Evolutionary conservation across 2,113 vertebrate genomes (phyloP), one percentile per base, ranked within the genome.

Genomic region (Plotosus lineatus): DNA sequence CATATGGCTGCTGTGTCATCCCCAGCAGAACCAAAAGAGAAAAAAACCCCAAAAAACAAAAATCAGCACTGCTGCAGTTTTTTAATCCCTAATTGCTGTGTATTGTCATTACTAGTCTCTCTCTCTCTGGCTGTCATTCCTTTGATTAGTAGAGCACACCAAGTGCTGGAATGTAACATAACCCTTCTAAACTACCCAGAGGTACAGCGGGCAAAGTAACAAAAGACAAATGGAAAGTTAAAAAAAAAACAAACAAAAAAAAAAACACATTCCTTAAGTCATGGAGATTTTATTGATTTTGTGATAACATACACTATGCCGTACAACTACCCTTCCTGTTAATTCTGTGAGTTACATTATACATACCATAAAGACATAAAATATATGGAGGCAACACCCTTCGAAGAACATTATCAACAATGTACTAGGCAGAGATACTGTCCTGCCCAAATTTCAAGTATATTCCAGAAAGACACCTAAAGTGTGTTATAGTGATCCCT

Each of bases 1-100:
- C 63, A 68, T 68, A 68, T 26, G 65, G 65, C 23, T n/a, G 40
- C 63, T 66, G 63, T 23, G 21, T 42, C 63, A 66, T 42, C 63
- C 63, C n/a, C 63, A n/a, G 63, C 36, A n/a, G 36, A 9, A n/a
- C 36, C 31, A 36, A 15, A 14, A 6, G 36, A 3, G 17, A 11
- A 2, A 3, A 0, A 9, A 9, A n/a, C n/a, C n/a, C n/a, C n/a
- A 63, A 21, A 23, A 11, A 65, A 36, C 31, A n/a, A n/a, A n/a
- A n/a, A n/a, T n/a, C n/a, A n/a, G n/a, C 60, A 19, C 6, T 0
- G 3, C 21, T 42, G 63, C 63, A 66, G 36, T n/a, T 42, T 65
- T 65, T 42, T 23, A 7, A 40, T 66, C 21, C 3, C 23, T 42
- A 68, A 44, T 69, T 69, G 40, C 40, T 7, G n/a, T 17, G 40